phyloP scores from a whole-genome alignment of 2,797 vertebrate species.

The Orestias chungarensis region DNA sequence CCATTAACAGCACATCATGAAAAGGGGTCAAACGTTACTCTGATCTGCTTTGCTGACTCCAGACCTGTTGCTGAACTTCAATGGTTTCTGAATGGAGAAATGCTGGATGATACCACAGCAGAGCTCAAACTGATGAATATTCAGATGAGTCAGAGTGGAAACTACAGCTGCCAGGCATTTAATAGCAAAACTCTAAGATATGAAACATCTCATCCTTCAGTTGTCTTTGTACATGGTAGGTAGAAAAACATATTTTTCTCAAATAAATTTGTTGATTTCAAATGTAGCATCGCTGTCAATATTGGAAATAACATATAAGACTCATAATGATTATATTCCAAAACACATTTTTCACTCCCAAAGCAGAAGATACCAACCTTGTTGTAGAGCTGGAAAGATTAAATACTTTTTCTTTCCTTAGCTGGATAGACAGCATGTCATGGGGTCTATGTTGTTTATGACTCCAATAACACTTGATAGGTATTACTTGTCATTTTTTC shows the following conservation, averaged over 20 bases:
- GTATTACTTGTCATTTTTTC: too few relatives aligned
- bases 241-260: not conserved
- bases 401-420: too few relatives aligned
- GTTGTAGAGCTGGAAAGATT: not conserved
- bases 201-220: constrained; percentile 26
- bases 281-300: not conserved
- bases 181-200: constrained; percentile 56
- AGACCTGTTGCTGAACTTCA: constrained; percentile 53
- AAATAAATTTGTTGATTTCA: not conserved
- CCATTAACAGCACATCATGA: constrained; percentile 18
- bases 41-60: constrained; percentile 63
- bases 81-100: constrained; percentile 55
- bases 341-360: not conserved
- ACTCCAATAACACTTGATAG: too few relatives aligned
- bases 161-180: constrained; percentile 63
- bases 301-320: not conserved
- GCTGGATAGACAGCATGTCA: too few relatives aligned
- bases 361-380: not conserved
- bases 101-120: constrained; percentile 19
- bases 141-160: constrained; percentile 54
- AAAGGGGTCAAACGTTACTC: constrained; percentile 51
- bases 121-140: constrained; percentile 51
- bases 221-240: constrained; percentile 55
- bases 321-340: not conserved
- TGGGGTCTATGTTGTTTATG: too few relatives aligned